Percentiles rank a stretch among this genome's conserved stretches.
Conservation (phyloP, 1,140 invertebrate species). For the Meteorus sp. region DNA sequence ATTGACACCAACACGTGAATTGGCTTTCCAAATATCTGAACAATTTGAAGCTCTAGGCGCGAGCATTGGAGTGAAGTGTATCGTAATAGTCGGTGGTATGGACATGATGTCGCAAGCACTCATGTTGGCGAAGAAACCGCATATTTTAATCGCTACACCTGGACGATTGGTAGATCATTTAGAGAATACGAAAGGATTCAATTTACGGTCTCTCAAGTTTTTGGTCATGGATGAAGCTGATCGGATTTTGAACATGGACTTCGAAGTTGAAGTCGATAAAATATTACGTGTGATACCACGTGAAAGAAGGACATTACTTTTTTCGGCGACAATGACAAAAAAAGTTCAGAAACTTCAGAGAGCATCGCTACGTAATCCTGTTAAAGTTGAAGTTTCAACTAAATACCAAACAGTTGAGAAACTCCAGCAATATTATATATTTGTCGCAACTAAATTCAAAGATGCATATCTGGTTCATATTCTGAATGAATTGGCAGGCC, state of each 20-base stretch:
- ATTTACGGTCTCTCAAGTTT: slow-evolving; percentile 83
- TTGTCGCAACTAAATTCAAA: slow-evolving; percentile 96
- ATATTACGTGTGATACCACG: slow-evolving; percentile 90
- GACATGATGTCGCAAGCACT: slow-evolving; percentile 95
- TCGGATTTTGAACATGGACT: slow-evolving; percentile 94
- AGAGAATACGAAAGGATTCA: slow-evolving; percentile 94
- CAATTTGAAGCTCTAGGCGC: slow-evolving; percentile 92
- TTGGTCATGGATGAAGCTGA: slow-evolving; percentile 96
- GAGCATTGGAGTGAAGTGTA: slow-evolving; percentile 90
- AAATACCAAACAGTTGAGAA: slow-evolving; percentile 99
- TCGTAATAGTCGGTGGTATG: slow-evolving; percentile 96
- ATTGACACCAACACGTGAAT: slow-evolving; percentile 94
- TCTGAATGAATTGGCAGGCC: slow-evolving; percentile 93
- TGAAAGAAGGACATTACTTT: slow-evolving; percentile 86
- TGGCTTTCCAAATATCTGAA: slow-evolving; percentile 95
- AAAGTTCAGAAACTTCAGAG: slow-evolving; percentile 96
- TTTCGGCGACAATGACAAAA: slow-evolving; percentile 98
- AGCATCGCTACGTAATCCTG: slow-evolving; percentile 89
- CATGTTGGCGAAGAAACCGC: slow-evolving; percentile 90
- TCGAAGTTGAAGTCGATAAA: slow-evolving; percentile 94
- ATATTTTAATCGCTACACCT: slow-evolving; percentile 92
- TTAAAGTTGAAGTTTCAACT: slow-evolving; percentile 93
- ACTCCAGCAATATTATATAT: slow-evolving; percentile 92
- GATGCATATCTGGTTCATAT: slow-evolving; percentile 84
- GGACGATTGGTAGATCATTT: slow-evolving; percentile 88